phyloP scores from a whole-genome alignment of 2,888 invertebrate genomes.

The Hyalella azteca region DNA sequence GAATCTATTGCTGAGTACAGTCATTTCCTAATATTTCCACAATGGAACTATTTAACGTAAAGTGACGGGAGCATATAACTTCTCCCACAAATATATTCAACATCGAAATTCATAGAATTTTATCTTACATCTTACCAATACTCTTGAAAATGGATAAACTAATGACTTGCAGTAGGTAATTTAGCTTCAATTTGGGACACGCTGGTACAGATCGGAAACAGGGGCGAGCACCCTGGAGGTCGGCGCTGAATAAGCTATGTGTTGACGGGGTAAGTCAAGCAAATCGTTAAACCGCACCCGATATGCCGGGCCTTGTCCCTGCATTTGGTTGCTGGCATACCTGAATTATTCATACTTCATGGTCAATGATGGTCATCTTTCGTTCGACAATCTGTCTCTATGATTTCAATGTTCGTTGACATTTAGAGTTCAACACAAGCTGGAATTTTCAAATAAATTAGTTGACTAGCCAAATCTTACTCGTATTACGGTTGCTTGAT shows the following conservation, averaged over 20 bases:
- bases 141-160: not conserved
- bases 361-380: not conserved
- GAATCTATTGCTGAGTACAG: no score
- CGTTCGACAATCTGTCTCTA: not conserved
- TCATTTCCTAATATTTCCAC: no score
- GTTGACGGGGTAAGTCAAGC: not conserved
- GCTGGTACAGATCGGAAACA: not conserved
- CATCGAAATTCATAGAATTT: not conserved
- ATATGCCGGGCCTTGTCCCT: not conserved
- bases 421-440: not conserved
- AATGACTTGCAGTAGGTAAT: not conserved
- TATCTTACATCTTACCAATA: not conserved
- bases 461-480: no score
- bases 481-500: no score
- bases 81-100: not conserved
- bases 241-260: not conserved
- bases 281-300: not conserved
- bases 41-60: no score
- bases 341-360: not conserved
- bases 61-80: not conserved
- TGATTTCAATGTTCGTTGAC: not conserved
- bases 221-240: not conserved
- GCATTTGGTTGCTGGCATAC: not conserved
- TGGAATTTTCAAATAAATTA: not conserved
- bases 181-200: not conserved